Percentiles rank a stretch among this genome's conserved stretches.
These are phyloP conservation scores for Sarotherodon lohbergeri DNA, from an alignment of 2,113 vertebrate species.

Conservation along the genomic window DNA sequence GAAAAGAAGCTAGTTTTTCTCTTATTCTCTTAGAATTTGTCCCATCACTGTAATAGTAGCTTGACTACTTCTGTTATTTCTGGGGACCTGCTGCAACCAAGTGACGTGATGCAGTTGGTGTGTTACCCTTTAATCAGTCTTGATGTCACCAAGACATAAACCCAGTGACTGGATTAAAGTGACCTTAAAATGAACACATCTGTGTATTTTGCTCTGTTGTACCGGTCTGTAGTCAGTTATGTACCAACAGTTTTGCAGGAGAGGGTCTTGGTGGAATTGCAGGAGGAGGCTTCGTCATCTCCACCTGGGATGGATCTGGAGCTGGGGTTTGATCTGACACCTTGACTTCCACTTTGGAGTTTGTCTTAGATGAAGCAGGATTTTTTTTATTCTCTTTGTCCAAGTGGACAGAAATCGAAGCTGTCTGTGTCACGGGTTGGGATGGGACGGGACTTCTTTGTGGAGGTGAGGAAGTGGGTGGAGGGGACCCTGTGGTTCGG, in stretches of 20 bases:
- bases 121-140: background rate
- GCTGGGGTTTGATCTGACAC: constrained; percentile 28
- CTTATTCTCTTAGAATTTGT: background rate
- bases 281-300: constrained; percentile 23
- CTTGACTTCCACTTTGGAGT: constrained; percentile 64
- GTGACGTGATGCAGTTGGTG: background rate
- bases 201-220: background rate
- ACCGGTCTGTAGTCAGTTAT: constrained; percentile 12
- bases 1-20: background rate
- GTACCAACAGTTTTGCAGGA: constrained; percentile 66
- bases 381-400: constrained; percentile 65
- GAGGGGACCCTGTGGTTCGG: constrained; percentile 36
- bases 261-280: constrained; percentile 66
- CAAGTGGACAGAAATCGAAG: constrained; percentile 81
- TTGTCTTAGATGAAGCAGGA: constrained; percentile 43
- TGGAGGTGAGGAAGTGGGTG: background rate
- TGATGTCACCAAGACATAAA: background rate
- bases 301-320: constrained; percentile 1
- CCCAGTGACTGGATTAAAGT: background rate
- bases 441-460: background rate
- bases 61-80: background rate
- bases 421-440: constrained; percentile 68
- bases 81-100: background rate
- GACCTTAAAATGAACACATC: background rate
- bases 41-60: background rate